Evolutionary conservation across 2,888 invertebrate species (phyloP), one percentile per base, ranked within the genome.

Genomic region (Machimus atricapillus): DNA sequence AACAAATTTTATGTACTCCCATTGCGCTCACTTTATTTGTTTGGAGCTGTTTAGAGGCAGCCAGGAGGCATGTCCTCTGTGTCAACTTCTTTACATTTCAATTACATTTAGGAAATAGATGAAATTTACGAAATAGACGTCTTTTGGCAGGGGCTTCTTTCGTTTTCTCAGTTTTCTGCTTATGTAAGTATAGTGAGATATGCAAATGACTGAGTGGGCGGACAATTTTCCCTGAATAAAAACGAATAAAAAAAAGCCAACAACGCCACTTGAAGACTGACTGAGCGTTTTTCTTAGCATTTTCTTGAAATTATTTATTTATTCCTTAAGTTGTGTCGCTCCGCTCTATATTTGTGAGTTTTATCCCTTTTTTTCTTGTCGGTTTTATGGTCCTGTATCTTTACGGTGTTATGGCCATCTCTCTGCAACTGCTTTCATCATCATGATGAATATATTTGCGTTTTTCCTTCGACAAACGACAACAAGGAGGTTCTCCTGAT

Each of bases 401-500:
- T 46, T 74, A 85, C 74, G 74, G 74, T 46, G 19, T 85, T 85
- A 73, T 85, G 27, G 52, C 85, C 43, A 46, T 46, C 27, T 40
- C 43, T 74, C 74, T 46, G 43, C 85, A 43, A 74, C 82, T 85
- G 74, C 74, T 74, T 74, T 85, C 85, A 85, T 85, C 85, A 85
- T 85, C 85, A 74, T 74, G 46, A 85, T 85, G 85, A 85, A 85
- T 85, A 74, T 85, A 85, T 85, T 85, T 85, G 85, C 74, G 37
- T 85, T 85, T 16, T 14, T 58, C 58, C 52, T 19, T 52, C 52
- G 2, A 19, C n/a, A 52, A 52, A 46, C 73, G 43, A 85, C 74
- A 85, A 73, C 40, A 74, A 40, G 14, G 31, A 40, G 74, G 73
- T 34, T 43, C 85, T 43, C 23, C 74, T 27, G 34, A 46, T 46